Evolutionary conservation across 2,797 vertebrate genomes (phyloP).

Genomic region (Pipistrellus pygmaeus): DNA sequence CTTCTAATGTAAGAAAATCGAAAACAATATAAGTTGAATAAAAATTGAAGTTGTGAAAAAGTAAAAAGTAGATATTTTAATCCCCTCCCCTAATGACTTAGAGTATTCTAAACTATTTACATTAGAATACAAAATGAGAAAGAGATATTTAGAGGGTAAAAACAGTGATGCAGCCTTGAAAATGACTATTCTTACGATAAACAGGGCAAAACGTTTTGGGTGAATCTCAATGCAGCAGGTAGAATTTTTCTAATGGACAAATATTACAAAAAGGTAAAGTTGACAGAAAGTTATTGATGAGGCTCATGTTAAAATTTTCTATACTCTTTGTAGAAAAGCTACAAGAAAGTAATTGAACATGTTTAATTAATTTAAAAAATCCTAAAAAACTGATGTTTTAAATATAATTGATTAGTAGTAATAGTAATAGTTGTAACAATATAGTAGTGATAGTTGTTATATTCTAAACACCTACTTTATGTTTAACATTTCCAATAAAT

Average conservation of each 20-base stretch:
- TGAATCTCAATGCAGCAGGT: background rate
- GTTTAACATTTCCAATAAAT: background rate
- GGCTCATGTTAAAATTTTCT: background rate
- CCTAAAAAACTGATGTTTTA: background rate
- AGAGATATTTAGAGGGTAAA: background rate
- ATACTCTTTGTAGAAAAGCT: background rate
- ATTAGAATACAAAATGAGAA: background rate
- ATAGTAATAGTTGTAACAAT: background rate
- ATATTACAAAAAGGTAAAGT: background rate
- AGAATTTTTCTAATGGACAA: background rate
- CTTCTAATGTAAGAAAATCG: background rate
- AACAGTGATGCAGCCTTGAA: background rate
- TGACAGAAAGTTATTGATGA: background rate
- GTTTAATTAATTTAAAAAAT: background rate
- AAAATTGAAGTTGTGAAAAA: background rate
- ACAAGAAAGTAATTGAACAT: background rate
- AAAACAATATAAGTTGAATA: constrained; percentile 20
- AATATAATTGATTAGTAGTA: background rate
- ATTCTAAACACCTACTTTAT: background rate
- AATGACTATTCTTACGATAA: background rate
- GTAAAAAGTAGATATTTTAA: constrained; percentile 29
- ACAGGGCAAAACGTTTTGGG: background rate
- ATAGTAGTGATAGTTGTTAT: background rate
- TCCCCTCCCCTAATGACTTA: background rate
- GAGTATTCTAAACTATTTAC: background rate